Base-by-base conservation (phyloP, 30 jellyfish, hydroid and myxozoan species). In the Hydractinia echinata region DNA sequence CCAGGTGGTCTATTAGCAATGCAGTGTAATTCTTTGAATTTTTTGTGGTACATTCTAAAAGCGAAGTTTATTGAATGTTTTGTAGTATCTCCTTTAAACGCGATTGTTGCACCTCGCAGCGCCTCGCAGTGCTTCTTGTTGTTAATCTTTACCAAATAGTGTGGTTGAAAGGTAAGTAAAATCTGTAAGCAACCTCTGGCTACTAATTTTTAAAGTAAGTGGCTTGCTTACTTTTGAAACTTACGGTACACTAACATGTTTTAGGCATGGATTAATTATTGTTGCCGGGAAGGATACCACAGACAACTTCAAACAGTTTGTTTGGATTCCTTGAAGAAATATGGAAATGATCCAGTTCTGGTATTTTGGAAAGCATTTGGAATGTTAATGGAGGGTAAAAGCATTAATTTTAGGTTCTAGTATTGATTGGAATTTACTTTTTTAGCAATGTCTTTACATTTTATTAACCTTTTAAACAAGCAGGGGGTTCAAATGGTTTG, bases 331-430 rank as follows among this genome's bases (percentile, higher is more conserved):
- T 66, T 87, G 72, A 95, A 94, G 67, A 94, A 94, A 76, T 94
- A 88, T 94, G 99, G 99, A 4, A 90, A 88, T 85, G 99, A 94
- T 66, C 95, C 96, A 16, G 96, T 94, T 7, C 89, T 94, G 64
- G 80, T 94, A 11, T 94, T 94, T 84, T 94, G 99, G 99, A 94
- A 88, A 67, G 99, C 96, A 14, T 94, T 76, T 88, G 99, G 97
- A 51, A 69, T 94, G 61, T 73, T 94, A n/a, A 88, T 88, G 97
- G 99, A 94, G 85, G 99, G 99, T 88, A 48, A 53, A 10, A 10
- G 10, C 6, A 16, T 7, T 8, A 52, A 30, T 30, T 30, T 30
- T 30, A 30, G 2, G 2, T 30, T 30, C 1, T 30, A 30, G 2
- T 30, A 30, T 30, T 30, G 44, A 30, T 30, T 30, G 44, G 44